Conservation (phyloP, 2,797 vertebrate species). For the Anguilla obscura region DNA sequence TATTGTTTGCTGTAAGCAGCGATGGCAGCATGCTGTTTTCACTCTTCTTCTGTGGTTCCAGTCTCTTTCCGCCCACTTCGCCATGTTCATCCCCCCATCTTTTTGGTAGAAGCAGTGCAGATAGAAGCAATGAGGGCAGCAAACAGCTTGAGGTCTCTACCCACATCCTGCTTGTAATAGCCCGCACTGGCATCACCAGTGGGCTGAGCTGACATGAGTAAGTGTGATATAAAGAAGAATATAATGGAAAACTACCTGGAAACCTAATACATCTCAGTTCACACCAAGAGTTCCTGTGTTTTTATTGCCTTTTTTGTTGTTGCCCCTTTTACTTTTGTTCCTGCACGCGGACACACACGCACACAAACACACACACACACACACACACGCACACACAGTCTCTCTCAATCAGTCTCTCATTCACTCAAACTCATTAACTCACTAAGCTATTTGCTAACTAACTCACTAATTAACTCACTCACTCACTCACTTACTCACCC, state of each 20-base stretch:
- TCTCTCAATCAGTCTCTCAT: no score
- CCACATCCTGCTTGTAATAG: background rate
- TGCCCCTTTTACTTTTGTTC: background rate
- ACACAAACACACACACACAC: no score
- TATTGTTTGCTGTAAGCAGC: background rate
- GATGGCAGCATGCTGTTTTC: background rate
- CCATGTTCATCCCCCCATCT: background rate
- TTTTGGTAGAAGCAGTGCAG: background rate
- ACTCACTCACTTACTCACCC: no score
- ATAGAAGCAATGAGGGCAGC: background rate
- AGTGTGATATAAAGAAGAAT: background rate
- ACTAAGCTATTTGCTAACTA: no score
- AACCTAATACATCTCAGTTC: background rate
- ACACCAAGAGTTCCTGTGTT: background rate
- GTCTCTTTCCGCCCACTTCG: background rate
- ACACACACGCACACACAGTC: no score
- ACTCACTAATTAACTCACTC: no score
- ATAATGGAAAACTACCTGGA: background rate
- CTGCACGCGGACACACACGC: no score
- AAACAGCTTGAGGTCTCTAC: background rate
- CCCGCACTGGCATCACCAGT: background rate
- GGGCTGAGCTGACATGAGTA: background rate
- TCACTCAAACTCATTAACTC: no score
- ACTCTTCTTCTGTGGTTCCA: background rate
- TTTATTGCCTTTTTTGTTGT: background rate